Base-by-base conservation (phyloP, 2,888 invertebrate species). In the Coleophora flavipennella region DNA sequence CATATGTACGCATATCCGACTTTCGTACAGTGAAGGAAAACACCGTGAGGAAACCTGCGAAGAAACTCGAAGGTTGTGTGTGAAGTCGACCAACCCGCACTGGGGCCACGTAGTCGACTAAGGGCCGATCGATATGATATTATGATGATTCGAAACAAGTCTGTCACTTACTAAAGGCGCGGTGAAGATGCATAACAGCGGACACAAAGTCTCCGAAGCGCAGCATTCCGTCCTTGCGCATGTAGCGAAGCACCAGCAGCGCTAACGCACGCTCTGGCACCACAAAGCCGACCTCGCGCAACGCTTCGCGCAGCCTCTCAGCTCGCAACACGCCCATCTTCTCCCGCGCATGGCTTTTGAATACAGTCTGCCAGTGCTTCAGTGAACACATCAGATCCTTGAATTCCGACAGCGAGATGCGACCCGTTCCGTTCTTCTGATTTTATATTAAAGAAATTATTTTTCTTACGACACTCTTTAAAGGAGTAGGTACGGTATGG, bases 191-290 rank as follows among this genome's bases (percentile, higher is more conserved):
- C 57, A 96, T 85, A 55, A 96, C 93, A 33, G 95, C 93, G 1
- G 94, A 93, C 2, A 96, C 95, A 66, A 96, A 96, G 71, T 96
- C 96, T 8, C 96, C 96, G 61, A 96, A 94, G 51, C 96, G 85
- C 33, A 96, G 85, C 40, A 95, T 96, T 31, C 96, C 96, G 67
- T 96, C 96, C 68, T 96, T 96, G 49, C 96, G 87, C 92, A 96
- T 96, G 58, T 95, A 96, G 46, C 95, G 87, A 47, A 96, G 85
- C 44, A 95, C 91, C 8, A 96, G 85, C 36, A 94, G 89, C 7
- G 93, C 91, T 63, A 96, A 85, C 25, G 94, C 93, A 45, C 93
- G 92, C 42, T 93, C 93, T 54, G 92, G 95, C 20, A 96, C 78
- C 57, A 93, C 92, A 64, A 96, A 96, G 3, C 96, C 96, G 11